A percentile compares a stretch with the other conserved stretches of the same genome.
These are phyloP conservation scores for Mus musculus DNA, from an alignment of 2,113 vertebrate species.

Conservation along the genomic window DNA sequence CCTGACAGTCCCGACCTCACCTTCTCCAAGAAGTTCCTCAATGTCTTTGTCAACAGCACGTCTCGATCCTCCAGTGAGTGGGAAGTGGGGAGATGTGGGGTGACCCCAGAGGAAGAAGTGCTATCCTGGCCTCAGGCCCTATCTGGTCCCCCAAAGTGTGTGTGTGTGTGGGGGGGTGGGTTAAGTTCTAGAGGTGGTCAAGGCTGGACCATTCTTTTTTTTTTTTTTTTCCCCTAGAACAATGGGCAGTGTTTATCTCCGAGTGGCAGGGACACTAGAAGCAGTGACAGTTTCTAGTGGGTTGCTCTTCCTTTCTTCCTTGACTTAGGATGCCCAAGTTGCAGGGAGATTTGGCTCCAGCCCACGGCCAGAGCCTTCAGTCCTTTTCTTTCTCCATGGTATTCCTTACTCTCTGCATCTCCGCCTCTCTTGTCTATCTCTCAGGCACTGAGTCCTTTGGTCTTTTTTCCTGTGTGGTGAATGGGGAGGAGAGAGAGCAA, in stretches of 20 bases:
- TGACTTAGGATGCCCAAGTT: not conserved
- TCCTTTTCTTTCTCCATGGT: rapidly evolving
- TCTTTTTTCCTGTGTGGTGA: constrained; percentile 96
- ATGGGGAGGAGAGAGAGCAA: constrained; percentile 96
- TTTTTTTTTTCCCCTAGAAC: not conserved
- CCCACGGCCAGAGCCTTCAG: not conserved
- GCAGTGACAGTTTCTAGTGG: not conserved
- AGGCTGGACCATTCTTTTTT: not conserved
- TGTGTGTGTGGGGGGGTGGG: too few species aligned
- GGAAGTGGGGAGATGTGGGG: rapidly evolving
- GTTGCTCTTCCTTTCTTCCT: too few species aligned
- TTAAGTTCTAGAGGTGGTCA: not conserved
- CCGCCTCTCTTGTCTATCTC: not conserved
- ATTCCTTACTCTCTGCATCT: not conserved
- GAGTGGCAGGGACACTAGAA: not conserved
- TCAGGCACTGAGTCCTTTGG: constrained; percentile 98
- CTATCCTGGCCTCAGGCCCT: not conserved
- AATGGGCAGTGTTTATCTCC: too few species aligned
- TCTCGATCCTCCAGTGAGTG: constrained; percentile 98
- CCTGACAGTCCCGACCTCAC: constrained; percentile 96
- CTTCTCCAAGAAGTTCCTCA: constrained; percentile 99
- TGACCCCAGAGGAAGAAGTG: not conserved
- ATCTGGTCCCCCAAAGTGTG: not conserved
- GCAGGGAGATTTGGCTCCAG: not conserved
- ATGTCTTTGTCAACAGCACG: constrained; percentile 98